Evolutionary conservation across 2,797 vertebrate genomes (phyloP).

Genomic region (Parauchenoglanis punctatus): DNA sequence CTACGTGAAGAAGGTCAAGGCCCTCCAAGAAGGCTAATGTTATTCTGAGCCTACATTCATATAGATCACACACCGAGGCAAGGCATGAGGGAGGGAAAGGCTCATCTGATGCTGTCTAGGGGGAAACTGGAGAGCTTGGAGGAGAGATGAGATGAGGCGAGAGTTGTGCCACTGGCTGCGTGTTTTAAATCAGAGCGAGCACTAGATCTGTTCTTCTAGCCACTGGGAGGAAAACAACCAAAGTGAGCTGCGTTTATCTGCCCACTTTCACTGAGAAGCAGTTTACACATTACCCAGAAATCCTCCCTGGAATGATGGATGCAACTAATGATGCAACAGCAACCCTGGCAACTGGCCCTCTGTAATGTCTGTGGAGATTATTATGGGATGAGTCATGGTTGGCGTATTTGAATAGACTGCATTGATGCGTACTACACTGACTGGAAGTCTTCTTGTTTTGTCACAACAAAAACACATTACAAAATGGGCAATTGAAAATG

Average conservation of each 20-base stretch:
- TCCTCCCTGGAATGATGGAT: conserved; percentile 49
- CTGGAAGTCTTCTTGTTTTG: conserved; percentile 39
- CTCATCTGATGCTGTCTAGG: neutral
- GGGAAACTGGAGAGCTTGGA: conserved; percentile 33
- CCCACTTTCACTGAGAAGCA: conserved; percentile 31
- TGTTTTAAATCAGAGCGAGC: conserved; percentile 5
- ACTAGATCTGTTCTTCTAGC: conserved; percentile 5
- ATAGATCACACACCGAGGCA: conserved; percentile 17
- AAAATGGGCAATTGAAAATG: conserved; percentile 60
- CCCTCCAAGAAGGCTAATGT: conserved; percentile 32
- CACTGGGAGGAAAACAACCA: neutral
- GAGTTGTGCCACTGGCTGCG: neutral
- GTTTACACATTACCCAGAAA: conserved; percentile 43
- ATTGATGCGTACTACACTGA: conserved; percentile 43
- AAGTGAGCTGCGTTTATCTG: conserved; percentile 28
- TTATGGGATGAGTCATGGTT: conserved; percentile 75
- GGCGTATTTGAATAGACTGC: conserved; percentile 50
- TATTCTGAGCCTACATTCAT: conserved; percentile 36
- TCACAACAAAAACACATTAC: neutral
- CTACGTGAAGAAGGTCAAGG: conserved; percentile 44
- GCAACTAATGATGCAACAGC: conserved; percentile 70
- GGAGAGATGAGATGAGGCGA: conserved; percentile 10
- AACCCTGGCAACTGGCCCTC: conserved; percentile 73
- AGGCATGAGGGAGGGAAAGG: neutral
- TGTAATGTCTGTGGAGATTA: conserved; percentile 72